A percentile compares a stretch with the other conserved stretches of the same genome.
phyloP scores from a whole-genome alignment of 2,797 vertebrate genomes.

The Lacerta viridis region DNA sequence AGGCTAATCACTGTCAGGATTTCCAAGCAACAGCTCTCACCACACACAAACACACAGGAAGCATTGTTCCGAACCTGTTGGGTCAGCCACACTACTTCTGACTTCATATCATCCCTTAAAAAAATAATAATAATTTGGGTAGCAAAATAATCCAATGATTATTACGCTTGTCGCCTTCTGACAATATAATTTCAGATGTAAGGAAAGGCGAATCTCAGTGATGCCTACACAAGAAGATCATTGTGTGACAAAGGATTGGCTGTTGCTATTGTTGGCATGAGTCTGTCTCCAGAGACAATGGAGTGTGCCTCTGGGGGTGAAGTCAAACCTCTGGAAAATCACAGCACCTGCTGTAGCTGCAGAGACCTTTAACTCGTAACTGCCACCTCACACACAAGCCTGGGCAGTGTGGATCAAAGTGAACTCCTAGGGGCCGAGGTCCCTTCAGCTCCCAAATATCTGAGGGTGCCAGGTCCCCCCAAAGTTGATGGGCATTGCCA shows the following conservation, averaged over 20 bases:
- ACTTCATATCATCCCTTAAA: not conserved
- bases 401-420: too few species aligned
- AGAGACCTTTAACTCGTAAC: too few species aligned
- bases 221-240: not conserved
- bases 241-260: too few species aligned
- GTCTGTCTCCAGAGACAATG: too few species aligned
- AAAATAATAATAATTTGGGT: not conserved
- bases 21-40: not conserved
- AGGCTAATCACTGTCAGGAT: not conserved
- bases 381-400: too few species aligned
- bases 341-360: too few species aligned
- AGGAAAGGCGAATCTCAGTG: constrained; percentile 11
- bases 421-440: too few species aligned
- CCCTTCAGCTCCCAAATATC: constrained; percentile 41
- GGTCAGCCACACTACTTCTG: constrained; percentile 3
- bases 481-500: too few species aligned
- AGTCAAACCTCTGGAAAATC: too few species aligned
- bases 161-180: constrained; percentile 1
- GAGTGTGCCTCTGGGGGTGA: too few species aligned
- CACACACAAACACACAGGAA: not conserved
- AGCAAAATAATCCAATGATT: constrained; percentile 28
- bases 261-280: too few species aligned
- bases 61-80: constrained; percentile 30
- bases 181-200: constrained; percentile 23
- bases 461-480: not conserved